Evolutionary conservation across 2,888 invertebrate species (phyloP), one percentile per base, ranked within the genome.

Genomic region (Anarsia innoxiella): DNA sequence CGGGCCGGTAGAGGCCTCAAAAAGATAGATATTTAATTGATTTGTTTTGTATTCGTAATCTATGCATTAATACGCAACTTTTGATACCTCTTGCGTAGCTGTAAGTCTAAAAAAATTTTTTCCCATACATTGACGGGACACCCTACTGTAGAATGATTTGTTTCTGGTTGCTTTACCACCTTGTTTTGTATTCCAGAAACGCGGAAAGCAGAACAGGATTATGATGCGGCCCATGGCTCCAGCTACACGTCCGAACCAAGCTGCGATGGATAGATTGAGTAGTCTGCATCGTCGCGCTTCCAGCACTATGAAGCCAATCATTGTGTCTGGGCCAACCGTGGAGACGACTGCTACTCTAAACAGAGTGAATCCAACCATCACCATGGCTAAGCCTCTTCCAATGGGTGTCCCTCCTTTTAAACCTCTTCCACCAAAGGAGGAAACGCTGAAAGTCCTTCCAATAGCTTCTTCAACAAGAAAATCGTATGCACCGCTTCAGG

Each of bases 391-490:
- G 35, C 86, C 87, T 0, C 64, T 87, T 51, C 83, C 86, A 2
- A 74, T 88, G 71, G 88, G 88, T 5, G 89, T 94, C 5, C 94
- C 94, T 19, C 90, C 93, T 0, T 94, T 94, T 72, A 91, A 88
- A 59, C 94, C 94, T 0, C 85, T 94, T 46, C 93, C 93, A 28
- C 88, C 90, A 2, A 84, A 84, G 58, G 82, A 84, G 45, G 82
- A 83, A 13, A 89, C 88, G 4, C 83, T 88, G 37, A 74, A 83
- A 58, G 86, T 87, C 14, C 63, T 86, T 30, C 88, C 87, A 10
- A 68, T 86, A 37, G n/a, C n/a, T n/a, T 49, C 56, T 41, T 64
- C 80, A 25, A 68, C 72, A 11, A 66, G 67, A 48, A 71, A 74
- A 46, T 59, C 61, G 31, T 75, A 71, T 63, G 56, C 73, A 19